Base-by-base conservation (phyloP, 37 sponge, comb jelly and placozoan species). In the Cliona cf. orientalis region DNA sequence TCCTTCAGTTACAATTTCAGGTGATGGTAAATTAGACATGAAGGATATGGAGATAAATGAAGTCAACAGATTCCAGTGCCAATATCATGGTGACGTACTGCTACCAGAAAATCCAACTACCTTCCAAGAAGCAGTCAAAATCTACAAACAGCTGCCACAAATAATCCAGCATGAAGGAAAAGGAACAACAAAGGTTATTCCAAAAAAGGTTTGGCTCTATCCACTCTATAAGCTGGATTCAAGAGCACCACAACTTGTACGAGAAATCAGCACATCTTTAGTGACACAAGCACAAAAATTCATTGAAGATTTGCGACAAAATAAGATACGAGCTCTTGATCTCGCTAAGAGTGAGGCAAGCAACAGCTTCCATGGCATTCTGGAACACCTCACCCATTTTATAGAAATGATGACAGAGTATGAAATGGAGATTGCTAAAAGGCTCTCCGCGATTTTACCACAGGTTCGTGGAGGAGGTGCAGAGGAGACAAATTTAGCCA, bases 21-120 rank as follows among this genome's bases (percentile, higher is more conserved):
- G 39, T 5, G 36, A 9, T 5, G 55, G 11, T 5, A 11, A 12
- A 5, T 41, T 67, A 7, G 11, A 29, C 37, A 38, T 7, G 6
- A 67, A 35, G 12, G 43, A 17, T 2, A 35, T 53, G n/a, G 46
- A 83, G 3, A 74, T 32, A 35, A 17, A 3, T 33, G 69, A 53
- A 19, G 0, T 23, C 2, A 70, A 66, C 35, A 55, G 69, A n/a
- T 42, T 83, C 65, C 36, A 75, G 2, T 84, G 85, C 60, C 75
- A 45, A 45, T 75, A 76, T 41, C 66, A 76, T 76, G 69, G 85
- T 33, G 85, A 84, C 46, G 34, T 84, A 3, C 25, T 68, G 21
- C 36, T 75, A 25, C 25, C 42, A 25, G 2, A n/a, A 1, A 49
- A 84, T 65, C 85, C 85, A 17, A 22, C 76, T 26, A 66, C 69